A percentile compares a stretch with the other conserved stretches of the same genome.
phyloP scores from a whole-genome alignment of 2,888 invertebrate species.

The Nesidiocoris tenuis region DNA sequence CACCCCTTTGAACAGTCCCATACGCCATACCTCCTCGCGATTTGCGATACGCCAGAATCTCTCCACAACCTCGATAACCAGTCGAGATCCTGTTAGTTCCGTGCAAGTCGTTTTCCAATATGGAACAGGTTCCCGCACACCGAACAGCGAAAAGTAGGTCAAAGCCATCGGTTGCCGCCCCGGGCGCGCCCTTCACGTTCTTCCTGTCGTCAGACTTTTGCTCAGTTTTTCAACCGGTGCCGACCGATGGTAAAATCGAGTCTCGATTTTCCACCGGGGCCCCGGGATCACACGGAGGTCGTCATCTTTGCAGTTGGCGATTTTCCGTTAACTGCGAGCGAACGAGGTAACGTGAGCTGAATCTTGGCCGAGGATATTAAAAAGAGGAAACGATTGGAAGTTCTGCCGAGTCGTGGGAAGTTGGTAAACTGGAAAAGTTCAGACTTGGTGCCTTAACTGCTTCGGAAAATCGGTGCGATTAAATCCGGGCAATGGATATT shows the following conservation, averaged over 20 bases:
- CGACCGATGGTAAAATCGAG: background rate
- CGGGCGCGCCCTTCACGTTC: background rate
- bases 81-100: background rate
- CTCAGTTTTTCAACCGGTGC: background rate
- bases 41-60: too few relatives aligned
- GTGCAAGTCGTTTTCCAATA: constrained; percentile 15
- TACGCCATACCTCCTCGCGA: too few relatives aligned
- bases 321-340: constrained; percentile 20
- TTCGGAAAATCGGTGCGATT: too few relatives aligned
- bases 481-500: too few relatives aligned
- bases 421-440: background rate
- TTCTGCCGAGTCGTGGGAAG: background rate
- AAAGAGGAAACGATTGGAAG: background rate
- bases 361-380: constrained; percentile 3
- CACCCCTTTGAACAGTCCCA: too few relatives aligned
- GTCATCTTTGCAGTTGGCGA: background rate
- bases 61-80: too few relatives aligned
- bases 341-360: constrained; percentile 9
- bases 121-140: constrained; percentile 23
- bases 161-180: constrained; percentile 5
- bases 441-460: background rate
- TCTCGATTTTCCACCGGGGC: background rate
- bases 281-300: background rate
- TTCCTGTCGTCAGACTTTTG: background rate
- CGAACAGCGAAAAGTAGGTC: constrained; percentile 11